Percentiles rank a stretch among this genome's conserved stretches.
Evolutionary conservation across 2,888 invertebrate genomes (phyloP).

Genomic region (Ichneumoninae sp.): DNA sequence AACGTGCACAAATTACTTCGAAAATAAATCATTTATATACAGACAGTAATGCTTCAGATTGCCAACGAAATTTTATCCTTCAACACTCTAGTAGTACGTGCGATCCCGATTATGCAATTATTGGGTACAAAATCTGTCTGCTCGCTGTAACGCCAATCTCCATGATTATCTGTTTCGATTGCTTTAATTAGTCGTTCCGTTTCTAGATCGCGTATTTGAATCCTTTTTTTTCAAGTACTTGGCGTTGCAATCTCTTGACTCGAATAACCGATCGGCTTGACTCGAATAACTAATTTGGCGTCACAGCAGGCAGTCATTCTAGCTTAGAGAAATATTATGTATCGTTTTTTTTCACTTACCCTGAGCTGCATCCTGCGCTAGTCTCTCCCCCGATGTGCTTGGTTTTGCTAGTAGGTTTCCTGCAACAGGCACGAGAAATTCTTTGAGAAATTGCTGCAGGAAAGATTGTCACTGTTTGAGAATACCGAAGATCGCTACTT

Average conservation of each 20-base stretch:
- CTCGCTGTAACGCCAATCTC: slow-evolving; percentile 29
- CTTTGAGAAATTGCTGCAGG: background rate
- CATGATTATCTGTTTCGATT: background rate
- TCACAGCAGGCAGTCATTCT: slow-evolving; percentile 70
- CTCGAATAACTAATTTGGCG: slow-evolving; percentile 53
- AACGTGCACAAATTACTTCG: slow-evolving; percentile 59
- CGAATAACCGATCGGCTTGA: background rate
- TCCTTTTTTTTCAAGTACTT: background rate
- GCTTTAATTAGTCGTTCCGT: background rate
- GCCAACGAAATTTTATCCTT: slow-evolving; percentile 28
- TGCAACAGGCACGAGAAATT: slow-evolving; percentile 63
- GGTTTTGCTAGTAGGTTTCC: slow-evolving; percentile 84
- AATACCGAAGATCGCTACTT: background rate
- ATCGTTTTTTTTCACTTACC: slow-evolving; percentile 78
- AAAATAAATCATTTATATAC: slow-evolving; percentile 8
- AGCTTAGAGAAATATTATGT: slow-evolving; percentile 53
- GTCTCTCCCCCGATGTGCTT: slow-evolving; percentile 82
- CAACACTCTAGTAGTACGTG: slow-evolving; percentile 40
- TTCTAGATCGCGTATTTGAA: background rate
- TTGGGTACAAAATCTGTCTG: slow-evolving; percentile 63
- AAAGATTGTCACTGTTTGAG: background rate
- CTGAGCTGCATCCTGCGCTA: slow-evolving; percentile 83
- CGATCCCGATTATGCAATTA: slow-evolving; percentile 60
- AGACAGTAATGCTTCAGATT: slow-evolving; percentile 17
- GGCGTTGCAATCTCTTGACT: background rate